Evolutionary conservation across 2,113 vertebrate species (phyloP).

Genomic region (Fulmarus glacialis): DNA sequence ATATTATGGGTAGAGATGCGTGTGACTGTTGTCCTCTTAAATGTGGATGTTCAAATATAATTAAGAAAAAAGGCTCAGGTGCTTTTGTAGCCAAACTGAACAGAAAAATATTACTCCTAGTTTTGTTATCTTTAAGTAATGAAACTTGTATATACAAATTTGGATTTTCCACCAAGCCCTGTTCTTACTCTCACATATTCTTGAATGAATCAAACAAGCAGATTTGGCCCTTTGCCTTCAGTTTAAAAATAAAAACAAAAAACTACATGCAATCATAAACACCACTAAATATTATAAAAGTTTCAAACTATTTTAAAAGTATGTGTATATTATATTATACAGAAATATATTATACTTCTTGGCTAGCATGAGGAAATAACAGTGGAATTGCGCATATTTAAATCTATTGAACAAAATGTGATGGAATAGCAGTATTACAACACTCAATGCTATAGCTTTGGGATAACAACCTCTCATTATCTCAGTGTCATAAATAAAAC

Average conservation of each 20-base stretch:
- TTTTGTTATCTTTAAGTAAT: not conserved
- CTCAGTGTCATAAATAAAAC: not conserved
- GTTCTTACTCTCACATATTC: not conserved
- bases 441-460: not conserved
- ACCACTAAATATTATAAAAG: not conserved
- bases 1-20: not conserved
- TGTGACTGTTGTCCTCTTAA: not conserved
- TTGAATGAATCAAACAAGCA: not conserved
- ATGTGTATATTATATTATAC: rapidly evolving
- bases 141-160: not conserved
- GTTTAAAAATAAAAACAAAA: not conserved
- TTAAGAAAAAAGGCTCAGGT: not conserved
- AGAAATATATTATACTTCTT: not conserved
- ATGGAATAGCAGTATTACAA: not conserved
- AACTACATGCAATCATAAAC: not conserved
- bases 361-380: not conserved
- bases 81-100: not conserved
- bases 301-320: not conserved
- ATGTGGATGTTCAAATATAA: not conserved
- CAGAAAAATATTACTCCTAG: not conserved
- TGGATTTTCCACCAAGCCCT: not conserved
- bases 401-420: not conserved
- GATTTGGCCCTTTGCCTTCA: not conserved
- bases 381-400: not conserved
- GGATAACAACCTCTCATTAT: not conserved